phyloP scores from a whole-genome alignment of 2,888 invertebrate genomes.

The Drosophila anceps region DNA sequence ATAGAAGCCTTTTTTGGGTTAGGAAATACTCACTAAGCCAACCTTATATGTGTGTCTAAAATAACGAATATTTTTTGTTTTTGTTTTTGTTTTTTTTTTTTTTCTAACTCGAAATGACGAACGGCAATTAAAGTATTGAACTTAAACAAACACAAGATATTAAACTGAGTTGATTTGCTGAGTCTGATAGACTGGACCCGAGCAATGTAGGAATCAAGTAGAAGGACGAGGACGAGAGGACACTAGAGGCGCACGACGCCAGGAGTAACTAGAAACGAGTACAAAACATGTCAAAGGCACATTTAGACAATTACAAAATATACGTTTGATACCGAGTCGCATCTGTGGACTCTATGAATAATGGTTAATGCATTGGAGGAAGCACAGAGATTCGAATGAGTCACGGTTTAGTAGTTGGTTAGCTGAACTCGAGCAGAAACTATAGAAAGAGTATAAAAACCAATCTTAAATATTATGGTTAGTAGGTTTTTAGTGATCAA shows the following conservation, averaged over 20 bases:
- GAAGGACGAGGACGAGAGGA: conserved; percentile 53
- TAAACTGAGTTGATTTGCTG: conserved; percentile 51
- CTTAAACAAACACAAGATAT: conserved; percentile 45
- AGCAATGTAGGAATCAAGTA: conserved; percentile 61
- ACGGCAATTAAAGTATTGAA: conserved; percentile 40
- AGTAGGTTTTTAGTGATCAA: conserved; percentile 31
- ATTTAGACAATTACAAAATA: conserved; percentile 41
- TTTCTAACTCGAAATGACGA: conserved; percentile 48
- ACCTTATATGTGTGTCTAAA: conserved; percentile 47
- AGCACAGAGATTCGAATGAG: conserved; percentile 31
- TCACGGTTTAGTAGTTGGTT: conserved; percentile 53
- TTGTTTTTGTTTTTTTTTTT: conserved; percentile 6
- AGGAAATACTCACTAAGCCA: conserved; percentile 72
- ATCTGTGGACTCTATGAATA: conserved; percentile 23
- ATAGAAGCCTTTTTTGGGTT: conserved; percentile 33
- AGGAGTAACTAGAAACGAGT: conserved; percentile 82
- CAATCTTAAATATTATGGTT: conserved; percentile 52
- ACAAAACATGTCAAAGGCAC: conserved; percentile 64
- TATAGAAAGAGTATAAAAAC: conserved; percentile 14
- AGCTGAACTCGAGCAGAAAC: conserved; percentile 48
- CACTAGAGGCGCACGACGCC: conserved; percentile 82
- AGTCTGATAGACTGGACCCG: conserved; percentile 47
- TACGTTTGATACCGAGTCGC: conserved; percentile 13
- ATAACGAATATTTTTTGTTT: conserved; percentile 50
- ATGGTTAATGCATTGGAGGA: conserved; percentile 38